phyloP scores from a whole-genome alignment of 2,888 invertebrate genomes.

The Sepioteuthis lessoniana region DNA sequence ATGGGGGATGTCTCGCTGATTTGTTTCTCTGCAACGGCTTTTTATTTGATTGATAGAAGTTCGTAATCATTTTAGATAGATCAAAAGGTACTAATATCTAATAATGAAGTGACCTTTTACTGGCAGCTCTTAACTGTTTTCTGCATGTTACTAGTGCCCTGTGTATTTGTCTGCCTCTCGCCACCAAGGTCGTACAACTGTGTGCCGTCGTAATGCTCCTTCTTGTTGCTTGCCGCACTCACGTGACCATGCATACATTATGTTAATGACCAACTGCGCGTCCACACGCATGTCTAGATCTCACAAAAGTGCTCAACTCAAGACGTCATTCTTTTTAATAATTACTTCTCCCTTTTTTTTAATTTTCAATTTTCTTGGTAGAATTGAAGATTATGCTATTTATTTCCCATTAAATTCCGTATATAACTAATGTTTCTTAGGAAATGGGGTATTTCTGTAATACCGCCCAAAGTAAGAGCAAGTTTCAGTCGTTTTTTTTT shows the following conservation, averaged over 20 bases:
- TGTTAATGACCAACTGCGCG: background rate
- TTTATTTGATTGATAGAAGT: constrained; percentile 24
- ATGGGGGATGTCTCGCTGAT: background rate
- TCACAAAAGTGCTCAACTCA: background rate
- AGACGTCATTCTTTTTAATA: background rate
- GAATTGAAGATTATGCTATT: no score
- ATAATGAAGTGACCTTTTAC: background rate
- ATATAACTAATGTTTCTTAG: no score
- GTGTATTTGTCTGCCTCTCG: constrained; percentile 45
- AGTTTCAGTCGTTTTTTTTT: no score
- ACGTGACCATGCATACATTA: constrained; percentile 44
- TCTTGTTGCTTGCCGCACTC: constrained; percentile 19
- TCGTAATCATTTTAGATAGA: background rate
- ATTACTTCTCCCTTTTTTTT: background rate
- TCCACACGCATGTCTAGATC: background rate
- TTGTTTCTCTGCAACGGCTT: background rate
- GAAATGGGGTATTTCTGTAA: no score
- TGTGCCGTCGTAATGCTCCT: constrained; percentile 37
- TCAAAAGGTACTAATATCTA: background rate
- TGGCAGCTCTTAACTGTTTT: no score
- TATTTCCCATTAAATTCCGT: no score
- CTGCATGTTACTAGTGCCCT: background rate
- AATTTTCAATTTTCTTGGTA: background rate
- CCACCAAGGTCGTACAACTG: constrained; percentile 47
- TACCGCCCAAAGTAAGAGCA: no score